Evolutionary conservation across 2,797 vertebrate genomes (phyloP).

Genomic region (Chiloscyllium punctatum): DNA sequence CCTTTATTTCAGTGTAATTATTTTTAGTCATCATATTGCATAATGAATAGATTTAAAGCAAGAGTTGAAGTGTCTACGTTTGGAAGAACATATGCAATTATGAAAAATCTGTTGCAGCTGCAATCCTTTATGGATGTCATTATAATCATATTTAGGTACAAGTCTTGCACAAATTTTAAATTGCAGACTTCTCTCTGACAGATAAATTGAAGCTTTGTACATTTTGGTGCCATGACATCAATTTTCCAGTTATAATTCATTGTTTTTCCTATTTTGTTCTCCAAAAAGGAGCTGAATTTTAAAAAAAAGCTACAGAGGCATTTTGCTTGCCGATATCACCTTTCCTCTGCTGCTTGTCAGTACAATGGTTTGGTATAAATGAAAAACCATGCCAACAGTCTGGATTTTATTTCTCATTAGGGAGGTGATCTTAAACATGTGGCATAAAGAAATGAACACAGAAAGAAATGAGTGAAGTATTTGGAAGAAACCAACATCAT

Average conservation of each 20-base stretch:
- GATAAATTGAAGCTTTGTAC: not conserved
- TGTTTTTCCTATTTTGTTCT: not conserved
- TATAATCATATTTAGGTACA: not conserved
- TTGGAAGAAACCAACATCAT: not conserved
- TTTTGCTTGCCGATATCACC: not conserved
- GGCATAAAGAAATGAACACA: not conserved
- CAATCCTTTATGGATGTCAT: not conserved
- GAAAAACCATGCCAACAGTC: not conserved
- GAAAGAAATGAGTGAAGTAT: not conserved
- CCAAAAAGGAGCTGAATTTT: not conserved
- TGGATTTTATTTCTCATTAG: not conserved
- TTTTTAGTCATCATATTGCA: not conserved
- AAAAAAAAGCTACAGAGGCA: not conserved
- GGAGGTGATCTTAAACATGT: not conserved
- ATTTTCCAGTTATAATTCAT: not conserved
- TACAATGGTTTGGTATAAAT: not conserved
- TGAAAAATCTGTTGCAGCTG: not conserved
- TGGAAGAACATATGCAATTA: not conserved
- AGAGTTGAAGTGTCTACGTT: not conserved
- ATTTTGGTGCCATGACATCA: not conserved
- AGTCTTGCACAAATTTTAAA: not conserved
- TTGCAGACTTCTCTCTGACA: not conserved
- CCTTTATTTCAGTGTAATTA: not conserved
- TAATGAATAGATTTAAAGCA: not conserved
- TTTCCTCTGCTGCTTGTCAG: not conserved